phyloP scores from a whole-genome alignment of 2,888 invertebrate genomes.

The Machimus rusticus region DNA sequence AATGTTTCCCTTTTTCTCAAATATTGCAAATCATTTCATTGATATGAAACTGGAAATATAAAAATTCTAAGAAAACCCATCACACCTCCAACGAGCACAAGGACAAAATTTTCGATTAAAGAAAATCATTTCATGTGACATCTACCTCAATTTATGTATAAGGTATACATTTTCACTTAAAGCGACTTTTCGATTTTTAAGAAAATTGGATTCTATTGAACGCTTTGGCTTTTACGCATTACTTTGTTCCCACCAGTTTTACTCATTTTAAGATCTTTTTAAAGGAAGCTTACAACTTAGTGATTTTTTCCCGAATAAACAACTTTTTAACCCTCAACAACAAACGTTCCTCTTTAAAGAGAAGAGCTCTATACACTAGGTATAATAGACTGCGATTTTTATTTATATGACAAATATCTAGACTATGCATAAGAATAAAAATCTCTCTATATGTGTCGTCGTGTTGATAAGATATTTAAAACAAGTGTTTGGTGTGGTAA shows the following conservation, averaged over 20 bases:
- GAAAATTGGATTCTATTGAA: not conserved
- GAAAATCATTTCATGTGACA: not conserved
- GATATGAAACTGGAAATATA: not conserved
- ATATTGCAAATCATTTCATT: not conserved
- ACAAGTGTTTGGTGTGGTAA: too few species aligned
- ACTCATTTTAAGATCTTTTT: not conserved
- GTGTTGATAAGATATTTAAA: too few species aligned
- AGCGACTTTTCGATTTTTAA: not conserved
- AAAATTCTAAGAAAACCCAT: not conserved
- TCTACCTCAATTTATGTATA: not conserved
- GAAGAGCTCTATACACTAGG: too few species aligned
- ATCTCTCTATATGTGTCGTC: too few species aligned
- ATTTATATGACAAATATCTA: too few species aligned
- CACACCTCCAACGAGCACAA: not conserved
- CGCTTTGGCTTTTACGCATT: not conserved
- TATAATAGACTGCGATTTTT: too few species aligned
- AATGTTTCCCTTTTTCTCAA: not conserved
- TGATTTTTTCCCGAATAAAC: too few species aligned
- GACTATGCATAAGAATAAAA: too few species aligned
- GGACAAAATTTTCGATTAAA: not conserved
- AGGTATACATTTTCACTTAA: not conserved
- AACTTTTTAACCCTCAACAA: too few species aligned
- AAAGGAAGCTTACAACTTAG: not conserved
- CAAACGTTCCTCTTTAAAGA: too few species aligned
- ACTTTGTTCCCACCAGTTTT: not conserved